phyloP scores from a whole-genome alignment of 2,113 vertebrate genomes.

The Brachirus orientalis region DNA sequence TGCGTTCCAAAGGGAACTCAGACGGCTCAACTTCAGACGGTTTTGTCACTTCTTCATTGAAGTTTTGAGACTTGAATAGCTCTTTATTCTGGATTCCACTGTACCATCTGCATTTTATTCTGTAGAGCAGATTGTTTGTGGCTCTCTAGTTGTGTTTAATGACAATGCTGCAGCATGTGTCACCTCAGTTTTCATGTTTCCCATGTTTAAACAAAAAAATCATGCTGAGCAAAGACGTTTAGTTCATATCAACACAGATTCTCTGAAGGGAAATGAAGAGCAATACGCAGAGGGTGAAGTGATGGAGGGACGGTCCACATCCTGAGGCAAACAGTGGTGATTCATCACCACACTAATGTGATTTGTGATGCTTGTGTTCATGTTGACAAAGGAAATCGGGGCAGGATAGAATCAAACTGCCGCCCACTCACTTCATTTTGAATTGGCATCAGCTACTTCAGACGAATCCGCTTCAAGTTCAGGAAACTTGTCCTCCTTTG shows the following conservation, averaged over 20 bases:
- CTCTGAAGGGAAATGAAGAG: slow-evolving; percentile 17
- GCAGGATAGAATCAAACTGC: slow-evolving; percentile 38
- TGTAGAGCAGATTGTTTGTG: not conserved
- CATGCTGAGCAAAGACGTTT: slow-evolving; percentile 4
- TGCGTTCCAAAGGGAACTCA: not conserved
- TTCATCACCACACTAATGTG: slow-evolving; percentile 58
- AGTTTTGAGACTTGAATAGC: not conserved
- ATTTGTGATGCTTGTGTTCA: slow-evolving; percentile 67
- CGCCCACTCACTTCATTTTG: slow-evolving; percentile 59
- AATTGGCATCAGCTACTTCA: slow-evolving; percentile 23
- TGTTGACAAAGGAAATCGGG: slow-evolving; percentile 44
- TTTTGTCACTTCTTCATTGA: not conserved
- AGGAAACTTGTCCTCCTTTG: not conserved
- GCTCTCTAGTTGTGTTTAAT: slow-evolving; percentile 3
- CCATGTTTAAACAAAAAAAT: slow-evolving; percentile 29
- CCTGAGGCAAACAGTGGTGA: slow-evolving; percentile 60
- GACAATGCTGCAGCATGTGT: slow-evolving; percentile 13
- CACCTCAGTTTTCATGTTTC: not conserved
- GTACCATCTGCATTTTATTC: not conserved
- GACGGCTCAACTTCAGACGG: not conserved
- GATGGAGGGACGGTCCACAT: slow-evolving; percentile 10
- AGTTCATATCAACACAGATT: slow-evolving; percentile 24
- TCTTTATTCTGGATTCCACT: not conserved
- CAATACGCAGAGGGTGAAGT: not conserved
- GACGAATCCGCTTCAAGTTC: slow-evolving; percentile 44